These are phyloP conservation scores for Crenuchus spilurus DNA, from an alignment of 2,797 vertebrate genomes.

Conservation along the genomic window DNA sequence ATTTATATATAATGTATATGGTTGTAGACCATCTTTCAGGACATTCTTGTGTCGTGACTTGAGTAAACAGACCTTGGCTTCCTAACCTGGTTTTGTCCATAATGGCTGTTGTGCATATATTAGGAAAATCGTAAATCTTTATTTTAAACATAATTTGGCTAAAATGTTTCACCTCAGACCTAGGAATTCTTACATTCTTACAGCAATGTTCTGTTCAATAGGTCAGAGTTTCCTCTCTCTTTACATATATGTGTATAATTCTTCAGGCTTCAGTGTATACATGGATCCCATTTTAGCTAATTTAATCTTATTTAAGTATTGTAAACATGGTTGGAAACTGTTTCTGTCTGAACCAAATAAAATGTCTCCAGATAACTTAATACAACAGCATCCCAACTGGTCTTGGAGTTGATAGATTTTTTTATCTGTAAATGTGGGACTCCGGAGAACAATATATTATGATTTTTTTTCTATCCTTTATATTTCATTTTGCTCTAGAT, in stretches of 20 bases:
- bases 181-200: constrained; percentile 3
- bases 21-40: too few species aligned
- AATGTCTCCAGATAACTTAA: constrained; percentile 74
- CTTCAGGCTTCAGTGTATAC: constrained; percentile 75
- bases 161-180: not conserved
- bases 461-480: constrained; percentile 75
- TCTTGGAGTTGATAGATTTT: constrained; percentile 86
- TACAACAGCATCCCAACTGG: constrained; percentile 80
- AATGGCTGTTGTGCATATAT: too few species aligned
- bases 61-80: too few species aligned
- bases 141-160: not conserved
- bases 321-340: constrained; percentile 73
- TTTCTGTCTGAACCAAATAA: constrained; percentile 61
- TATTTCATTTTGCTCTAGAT: constrained; percentile 66
- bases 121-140: not conserved
- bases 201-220: not conserved
- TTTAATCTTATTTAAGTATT: constrained; percentile 84
- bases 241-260: constrained; percentile 73
- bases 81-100: too few species aligned
- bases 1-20: too few species aligned
- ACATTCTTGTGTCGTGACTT: too few species aligned
- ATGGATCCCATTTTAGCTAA: constrained; percentile 76
- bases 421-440: constrained; percentile 88
- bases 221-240: not conserved
- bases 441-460: constrained; percentile 84